Base-by-base conservation (phyloP, 2,113 vertebrate species). In the Passer domesticus region DNA sequence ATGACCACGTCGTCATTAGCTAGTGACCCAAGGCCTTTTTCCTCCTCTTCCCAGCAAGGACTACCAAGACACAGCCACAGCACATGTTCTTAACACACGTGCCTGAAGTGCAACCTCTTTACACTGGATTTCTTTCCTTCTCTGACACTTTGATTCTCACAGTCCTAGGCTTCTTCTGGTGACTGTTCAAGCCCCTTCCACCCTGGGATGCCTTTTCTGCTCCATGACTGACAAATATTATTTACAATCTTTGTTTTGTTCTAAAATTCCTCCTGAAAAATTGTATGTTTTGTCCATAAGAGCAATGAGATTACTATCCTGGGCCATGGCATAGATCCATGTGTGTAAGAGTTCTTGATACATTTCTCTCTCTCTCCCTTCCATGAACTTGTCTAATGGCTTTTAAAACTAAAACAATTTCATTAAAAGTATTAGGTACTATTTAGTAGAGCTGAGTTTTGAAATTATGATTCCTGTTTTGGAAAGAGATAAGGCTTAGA, bases 11-110 rank as follows among this genome's bases (percentile, higher is more conserved):
- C 4, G 80, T 67, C 83, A 74, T 81, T 86, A 92, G 83, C 47
- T 68, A 78, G 43, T 46, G 35, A 33, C 60, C 10, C 92, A 96
- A 97, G 83, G 83, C 60, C 91, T 78, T 83, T 82, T 69, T 46
- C 68, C 59, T 83, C 28, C 91, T 72, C 31, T 78, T 10, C 24
- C 64, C 63, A 69, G 83, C 56, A 75, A 92, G 76, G 43, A 8
- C 27, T 81, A 74, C 52, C 1, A 10, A 86, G 53, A 80, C 47
- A 55, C 63, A 75, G 67, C 18, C 60, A 46, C 2, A 59, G 63
- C 47, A 59, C 27, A 6, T 0, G 2, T 50, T 86, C 73, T 70
- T 55, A 80, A 33, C 3, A 4, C 15, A 46, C 0, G 0, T 46
- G 35, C 19, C 31, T 50, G 13, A n/a, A 33, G 10, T 1, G 2